These are phyloP conservation scores for Chrosomus eos DNA, from an alignment of 2,797 vertebrate genomes.

Conservation along the genomic window DNA sequence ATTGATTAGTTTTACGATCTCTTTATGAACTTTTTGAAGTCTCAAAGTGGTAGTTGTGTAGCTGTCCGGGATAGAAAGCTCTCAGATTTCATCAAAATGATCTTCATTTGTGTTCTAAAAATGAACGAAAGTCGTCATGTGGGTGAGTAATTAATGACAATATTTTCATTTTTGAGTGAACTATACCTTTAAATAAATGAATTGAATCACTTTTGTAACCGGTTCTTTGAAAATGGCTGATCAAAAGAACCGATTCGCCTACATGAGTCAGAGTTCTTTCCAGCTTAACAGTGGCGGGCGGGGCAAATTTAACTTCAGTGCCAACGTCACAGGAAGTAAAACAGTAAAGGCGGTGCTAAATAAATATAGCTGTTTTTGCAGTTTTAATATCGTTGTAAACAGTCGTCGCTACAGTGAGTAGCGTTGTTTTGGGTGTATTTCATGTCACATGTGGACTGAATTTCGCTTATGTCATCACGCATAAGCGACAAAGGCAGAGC, in stretches of 20 bases:
- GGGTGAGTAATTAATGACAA: no score
- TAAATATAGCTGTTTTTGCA: neutral
- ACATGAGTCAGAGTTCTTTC: neutral
- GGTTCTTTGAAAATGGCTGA: neutral
- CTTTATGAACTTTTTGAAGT: no score
- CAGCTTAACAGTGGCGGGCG: neutral
- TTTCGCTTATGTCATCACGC: conserved; percentile 20
- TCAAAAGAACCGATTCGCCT: neutral
- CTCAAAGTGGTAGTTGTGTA: no score
- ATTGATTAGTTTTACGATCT: no score
- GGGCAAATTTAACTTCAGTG: conserved; percentile 28
- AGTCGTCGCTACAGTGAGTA: neutral
- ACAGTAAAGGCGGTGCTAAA: conserved; percentile 35
- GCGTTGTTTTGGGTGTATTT: neutral
- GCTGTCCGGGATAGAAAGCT: no score
- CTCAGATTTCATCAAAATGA: no score
- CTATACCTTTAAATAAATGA: neutral
- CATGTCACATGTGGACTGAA: neutral
- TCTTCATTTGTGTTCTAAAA: no score
- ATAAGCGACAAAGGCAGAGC: conserved; percentile 17
- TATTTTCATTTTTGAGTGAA: no score
- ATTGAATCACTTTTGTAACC: neutral
- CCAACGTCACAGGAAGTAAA: conserved; percentile 45
- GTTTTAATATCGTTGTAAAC: neutral
- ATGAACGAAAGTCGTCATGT: no score